These are phyloP conservation scores for Tauraco hartlaubi DNA, from an alignment of 2,797 vertebrate species.

Conservation along the genomic window DNA sequence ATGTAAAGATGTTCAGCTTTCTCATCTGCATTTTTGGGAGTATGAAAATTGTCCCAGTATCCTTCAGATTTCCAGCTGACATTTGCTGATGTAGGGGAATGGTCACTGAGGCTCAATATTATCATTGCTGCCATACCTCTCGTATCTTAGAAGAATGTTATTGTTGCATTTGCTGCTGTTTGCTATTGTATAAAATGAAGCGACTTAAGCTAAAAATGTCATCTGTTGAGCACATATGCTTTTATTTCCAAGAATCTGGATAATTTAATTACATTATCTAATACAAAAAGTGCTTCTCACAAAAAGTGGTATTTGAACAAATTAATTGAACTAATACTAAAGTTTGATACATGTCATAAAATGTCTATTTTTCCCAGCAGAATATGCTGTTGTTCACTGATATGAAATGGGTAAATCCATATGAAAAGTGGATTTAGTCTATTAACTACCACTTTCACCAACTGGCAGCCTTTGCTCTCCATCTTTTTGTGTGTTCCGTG, in stretches of 20 bases:
- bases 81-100: slow-evolving; percentile 6
- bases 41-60: background rate
- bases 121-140: background rate
- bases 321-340: slow-evolving; percentile 27
- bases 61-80: background rate
- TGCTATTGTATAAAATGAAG: background rate
- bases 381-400: background rate
- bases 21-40: slow-evolving; percentile 3
- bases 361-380: background rate
- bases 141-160: background rate
- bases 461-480: background rate
- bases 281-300: background rate
- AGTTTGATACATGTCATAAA: background rate
- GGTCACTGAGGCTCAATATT: background rate
- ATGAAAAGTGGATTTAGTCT: background rate
- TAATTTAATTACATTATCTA: background rate
- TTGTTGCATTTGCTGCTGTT: background rate
- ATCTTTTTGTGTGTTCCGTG: background rate
- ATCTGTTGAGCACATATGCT: slow-evolving; percentile 44
- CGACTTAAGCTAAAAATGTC: background rate
- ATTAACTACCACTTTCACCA: background rate
- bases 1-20: slow-evolving; percentile 17
- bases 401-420: background rate
- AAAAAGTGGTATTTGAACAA: slow-evolving; percentile 13
- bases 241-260: slow-evolving; percentile 4